Evolutionary conservation across 2,888 invertebrate species (phyloP).

Genomic region (Epirrhoe tristata): DNA sequence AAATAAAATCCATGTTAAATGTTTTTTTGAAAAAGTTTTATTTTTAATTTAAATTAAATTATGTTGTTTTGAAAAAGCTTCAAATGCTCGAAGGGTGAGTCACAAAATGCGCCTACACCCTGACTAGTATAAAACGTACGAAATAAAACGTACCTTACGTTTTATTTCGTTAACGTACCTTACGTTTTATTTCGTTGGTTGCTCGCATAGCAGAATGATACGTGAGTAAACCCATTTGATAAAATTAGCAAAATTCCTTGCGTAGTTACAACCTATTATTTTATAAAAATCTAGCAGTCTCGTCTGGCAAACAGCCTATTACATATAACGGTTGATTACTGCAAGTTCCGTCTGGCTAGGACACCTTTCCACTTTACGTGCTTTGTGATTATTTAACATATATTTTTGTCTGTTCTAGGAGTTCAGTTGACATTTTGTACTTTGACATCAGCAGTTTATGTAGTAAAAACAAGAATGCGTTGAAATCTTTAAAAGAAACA

Average conservation of each 20-base stretch:
- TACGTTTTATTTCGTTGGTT: background rate
- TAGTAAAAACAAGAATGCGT: background rate
- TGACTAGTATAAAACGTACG: too few species aligned
- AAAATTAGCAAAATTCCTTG: slow-evolving; percentile 7
- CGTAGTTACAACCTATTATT: slow-evolving; percentile 9
- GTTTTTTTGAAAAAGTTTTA: too few species aligned
- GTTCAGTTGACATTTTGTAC: background rate
- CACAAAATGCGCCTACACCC: too few species aligned
- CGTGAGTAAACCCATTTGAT: slow-evolving; percentile 1
- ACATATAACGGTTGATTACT: slow-evolving; percentile 16
- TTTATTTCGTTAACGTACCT: too few species aligned
- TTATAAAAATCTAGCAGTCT: slow-evolving; percentile 10
- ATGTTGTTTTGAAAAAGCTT: too few species aligned
- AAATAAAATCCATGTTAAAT: too few species aligned
- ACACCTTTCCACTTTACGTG: slow-evolving; percentile 5
- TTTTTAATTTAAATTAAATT: too few species aligned
- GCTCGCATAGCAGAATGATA: background rate
- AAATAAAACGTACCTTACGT: too few species aligned
- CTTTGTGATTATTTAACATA: slow-evolving; percentile 7
- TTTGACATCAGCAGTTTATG: background rate
- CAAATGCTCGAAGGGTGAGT: too few species aligned
- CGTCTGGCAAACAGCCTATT: slow-evolving; percentile 9
- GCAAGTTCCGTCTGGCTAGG: slow-evolving; percentile 9
- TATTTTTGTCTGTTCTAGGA: background rate
- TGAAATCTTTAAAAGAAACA: background rate